Evolutionary conservation across 2,888 invertebrate species (phyloP), one percentile per base, ranked within the genome.

Genomic region (Marronus borbonicus): DNA sequence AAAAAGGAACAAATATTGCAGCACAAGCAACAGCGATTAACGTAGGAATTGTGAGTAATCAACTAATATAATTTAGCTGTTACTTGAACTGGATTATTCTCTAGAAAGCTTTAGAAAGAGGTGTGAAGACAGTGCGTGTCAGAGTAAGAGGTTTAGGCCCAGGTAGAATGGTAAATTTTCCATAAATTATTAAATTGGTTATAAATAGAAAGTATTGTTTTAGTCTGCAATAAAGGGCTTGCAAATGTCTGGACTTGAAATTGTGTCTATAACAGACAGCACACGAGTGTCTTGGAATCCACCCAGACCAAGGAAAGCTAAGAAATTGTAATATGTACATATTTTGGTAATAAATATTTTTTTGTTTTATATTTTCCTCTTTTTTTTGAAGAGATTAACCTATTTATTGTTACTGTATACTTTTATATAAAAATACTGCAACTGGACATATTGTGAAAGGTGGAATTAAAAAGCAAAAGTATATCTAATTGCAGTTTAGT

Each of bases 1-100:
- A 95, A 83, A 98, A 98, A 89, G 98, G 98, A 80, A 98, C 98
- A 3, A 98, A 97, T 86, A 95, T 98, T 85, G 98, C 98, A 55
- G 98, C 98, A 1, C 98, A 99, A 89, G 96, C 98, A 12, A 96
- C 98, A 31, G 98, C 96, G 31, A 93, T 97, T 76, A 93, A 91
- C 78, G 89, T 97, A 83, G 94, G 95, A 82, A 89, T 90, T 78
- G 96, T 96, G 90, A 90, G 92, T 89, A 81, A 49, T 70, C 31
- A 5, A 52, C 66, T 75, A 70, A 58, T 39, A 72, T 49, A 7
- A 12, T 36, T 44, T 76, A 55, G 36, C 64, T 24, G 5, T 60
- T 78, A 66, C 50, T 72, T 55, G 1, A 70, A 64, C n/a, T 2
- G 14, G 20, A 10, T 12, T 39, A 31, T 44, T 81, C 90, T 91